phyloP scores from a whole-genome alignment of 1,140 invertebrate genomes.

The Lethocerus indicus region DNA sequence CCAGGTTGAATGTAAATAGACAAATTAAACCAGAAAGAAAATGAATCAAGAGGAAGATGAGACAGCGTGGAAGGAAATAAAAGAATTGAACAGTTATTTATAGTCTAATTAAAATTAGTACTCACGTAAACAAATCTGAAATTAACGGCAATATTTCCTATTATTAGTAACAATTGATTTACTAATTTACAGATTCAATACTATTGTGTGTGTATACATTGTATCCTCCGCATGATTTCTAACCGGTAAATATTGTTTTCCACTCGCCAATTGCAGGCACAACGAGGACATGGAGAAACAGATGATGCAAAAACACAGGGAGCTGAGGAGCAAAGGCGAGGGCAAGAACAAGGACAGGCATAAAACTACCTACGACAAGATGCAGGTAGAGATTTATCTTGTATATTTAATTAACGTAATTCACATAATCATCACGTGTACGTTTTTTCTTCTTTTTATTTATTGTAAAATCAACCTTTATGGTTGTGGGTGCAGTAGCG shows the following conservation, averaged over 20 bases:
- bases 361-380: slow-evolving; percentile 21
- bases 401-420: too few species aligned
- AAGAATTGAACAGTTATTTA: background rate
- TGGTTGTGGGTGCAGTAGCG: too few species aligned
- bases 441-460: background rate
- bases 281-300: slow-evolving; percentile 63
- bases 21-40: too few species aligned
- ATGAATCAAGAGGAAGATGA: too few species aligned
- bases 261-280: slow-evolving; percentile 29
- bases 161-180: background rate
- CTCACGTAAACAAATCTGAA: background rate
- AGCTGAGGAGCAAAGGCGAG: slow-evolving; percentile 33
- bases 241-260: too few species aligned
- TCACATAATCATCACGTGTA: too few species aligned
- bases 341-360: slow-evolving; percentile 26
- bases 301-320: slow-evolving; percentile 49
- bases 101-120: background rate
- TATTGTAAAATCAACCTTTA: too few species aligned
- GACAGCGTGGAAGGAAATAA: background rate
- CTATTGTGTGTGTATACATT: background rate
- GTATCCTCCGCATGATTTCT: background rate
- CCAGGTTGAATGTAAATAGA: too few species aligned
- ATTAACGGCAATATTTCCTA: slow-evolving; percentile 3
- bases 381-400: slow-evolving; percentile 12
- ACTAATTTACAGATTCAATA: slow-evolving; percentile 3